A percentile compares a stretch with the other conserved stretches of the same genome.
Evolutionary conservation across 2,797 vertebrate genomes (phyloP).

Genomic region (Channallabes apus): DNA sequence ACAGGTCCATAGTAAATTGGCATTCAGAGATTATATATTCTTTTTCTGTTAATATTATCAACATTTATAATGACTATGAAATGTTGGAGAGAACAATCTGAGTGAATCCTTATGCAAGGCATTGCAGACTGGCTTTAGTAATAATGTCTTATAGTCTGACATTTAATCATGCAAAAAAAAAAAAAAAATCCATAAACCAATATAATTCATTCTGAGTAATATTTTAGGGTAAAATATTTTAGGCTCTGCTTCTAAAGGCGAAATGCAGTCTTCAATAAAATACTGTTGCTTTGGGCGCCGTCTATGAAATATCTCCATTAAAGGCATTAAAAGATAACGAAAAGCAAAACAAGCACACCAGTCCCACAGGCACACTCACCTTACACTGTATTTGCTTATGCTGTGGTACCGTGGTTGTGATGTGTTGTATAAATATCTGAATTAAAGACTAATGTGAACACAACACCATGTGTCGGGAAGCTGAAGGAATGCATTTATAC

Average conservation of each 20-base stretch:
- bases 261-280: neutral
- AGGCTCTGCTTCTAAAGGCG: neutral
- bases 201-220: neutral
- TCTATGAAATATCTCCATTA: neutral
- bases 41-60: neutral
- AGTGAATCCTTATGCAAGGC: neutral
- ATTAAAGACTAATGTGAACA: constrained; percentile 11
- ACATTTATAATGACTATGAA: neutral
- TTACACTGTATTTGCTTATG: neutral
- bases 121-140: neutral
- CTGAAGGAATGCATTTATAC: neutral
- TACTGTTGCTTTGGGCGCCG: neutral
- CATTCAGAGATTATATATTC: too few relatives aligned
- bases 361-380: neutral
- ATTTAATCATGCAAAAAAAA: constrained; percentile 1
- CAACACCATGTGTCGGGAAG: neutral
- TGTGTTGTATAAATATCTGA: neutral
- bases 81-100: neutral
- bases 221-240: neutral
- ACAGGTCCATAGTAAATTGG: neutral
- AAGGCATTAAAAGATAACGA: neutral
- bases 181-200: neutral
- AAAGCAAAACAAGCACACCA: neutral
- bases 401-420: neutral
- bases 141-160: neutral